Evolutionary conservation across 1,140 invertebrate species (phyloP).

Genomic region (Pomacea maculata): DNA sequence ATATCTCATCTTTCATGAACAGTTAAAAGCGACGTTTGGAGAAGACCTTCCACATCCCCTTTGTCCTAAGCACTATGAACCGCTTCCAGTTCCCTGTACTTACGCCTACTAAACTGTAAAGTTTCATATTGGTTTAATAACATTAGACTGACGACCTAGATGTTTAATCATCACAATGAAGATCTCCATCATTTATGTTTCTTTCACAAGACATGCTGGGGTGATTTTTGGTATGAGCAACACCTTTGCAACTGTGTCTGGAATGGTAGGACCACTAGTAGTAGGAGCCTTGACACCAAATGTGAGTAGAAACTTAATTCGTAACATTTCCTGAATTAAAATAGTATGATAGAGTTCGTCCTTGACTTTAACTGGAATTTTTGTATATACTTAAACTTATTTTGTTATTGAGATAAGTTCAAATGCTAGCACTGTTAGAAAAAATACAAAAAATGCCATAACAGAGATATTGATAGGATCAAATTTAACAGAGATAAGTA

Average conservation of each 20-base stretch:
- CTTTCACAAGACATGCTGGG: constrained; percentile 70
- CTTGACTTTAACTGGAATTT: too few relatives aligned
- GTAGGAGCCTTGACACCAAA: constrained; percentile 76
- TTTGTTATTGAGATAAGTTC: too few relatives aligned
- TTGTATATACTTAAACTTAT: too few relatives aligned
- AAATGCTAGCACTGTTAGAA: too few relatives aligned
- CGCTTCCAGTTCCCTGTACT: too few relatives aligned
- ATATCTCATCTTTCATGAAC: not conserved
- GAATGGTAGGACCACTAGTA: constrained; percentile 81
- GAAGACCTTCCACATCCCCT: not conserved
- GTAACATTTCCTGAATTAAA: too few relatives aligned
- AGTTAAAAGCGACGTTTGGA: not conserved
- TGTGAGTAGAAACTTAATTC: constrained; percentile 25
- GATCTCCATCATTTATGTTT: not conserved
- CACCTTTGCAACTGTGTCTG: constrained; percentile 83
- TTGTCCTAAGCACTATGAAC: too few relatives aligned
- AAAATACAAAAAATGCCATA: too few relatives aligned
- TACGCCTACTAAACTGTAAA: too few relatives aligned
- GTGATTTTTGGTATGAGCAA: constrained; percentile 85
- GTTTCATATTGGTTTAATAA: not conserved
- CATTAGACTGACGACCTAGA: not conserved
- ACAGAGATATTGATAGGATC: too few relatives aligned
- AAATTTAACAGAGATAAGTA: too few relatives aligned
- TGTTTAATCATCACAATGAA: not conserved
- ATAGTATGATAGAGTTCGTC: too few relatives aligned